Evolutionary conservation across 2,797 vertebrate genomes (phyloP), one percentile per base, ranked within the genome.

Genomic region (Falco concolor): DNA sequence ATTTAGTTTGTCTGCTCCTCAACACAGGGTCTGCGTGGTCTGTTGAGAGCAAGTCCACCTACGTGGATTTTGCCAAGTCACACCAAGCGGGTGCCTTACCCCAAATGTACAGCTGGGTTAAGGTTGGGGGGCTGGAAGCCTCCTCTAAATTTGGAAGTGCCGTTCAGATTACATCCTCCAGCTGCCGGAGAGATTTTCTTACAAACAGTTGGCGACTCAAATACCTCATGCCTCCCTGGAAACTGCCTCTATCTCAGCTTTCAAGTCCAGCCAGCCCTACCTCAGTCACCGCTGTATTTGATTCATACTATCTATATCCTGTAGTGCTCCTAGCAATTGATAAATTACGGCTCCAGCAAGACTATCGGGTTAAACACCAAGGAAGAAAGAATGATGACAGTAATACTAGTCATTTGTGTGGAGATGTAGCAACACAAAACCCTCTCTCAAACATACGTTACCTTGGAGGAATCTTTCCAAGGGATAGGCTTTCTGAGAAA

Each of bases 131-230:
- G 76, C 72, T 94, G 78, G 64, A 94, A 86, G 56, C 81, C 44
- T 64, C 63, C 88, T 76, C 89, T 94, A 92, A 95, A 94, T 92
- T 93, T 92, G 89, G 84, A 87, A 95, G 24, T 27, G 49, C 57
- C 89, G 47, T 96, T 97, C 93, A 74, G 63, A 82, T 96, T 86
- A 90, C 60, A 88, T 68, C 56, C 77, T 95, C 83, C 96, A 94
- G 94, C 94, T 97, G 96, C 95, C 75, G 74, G 57, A 74, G 81
- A 94, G 93, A 96, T 97, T 95, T 92, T 90, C 92, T 97, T 97
- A 97, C 96, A 28, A 93, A 84, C 94, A 97, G 93, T 94, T 97
- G 96, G 94, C 94, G 90, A 18, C 70, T 65, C 65, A 78, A 87
- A 97, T 97, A 80, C 67, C 67, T 89, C 12, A 3, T 92, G 63